A percentile compares a stretch with the other conserved stretches of the same genome.
Conservation (phyloP, 2,888 invertebrate genomes). For the Cryptophagus acutangulus region DNA sequence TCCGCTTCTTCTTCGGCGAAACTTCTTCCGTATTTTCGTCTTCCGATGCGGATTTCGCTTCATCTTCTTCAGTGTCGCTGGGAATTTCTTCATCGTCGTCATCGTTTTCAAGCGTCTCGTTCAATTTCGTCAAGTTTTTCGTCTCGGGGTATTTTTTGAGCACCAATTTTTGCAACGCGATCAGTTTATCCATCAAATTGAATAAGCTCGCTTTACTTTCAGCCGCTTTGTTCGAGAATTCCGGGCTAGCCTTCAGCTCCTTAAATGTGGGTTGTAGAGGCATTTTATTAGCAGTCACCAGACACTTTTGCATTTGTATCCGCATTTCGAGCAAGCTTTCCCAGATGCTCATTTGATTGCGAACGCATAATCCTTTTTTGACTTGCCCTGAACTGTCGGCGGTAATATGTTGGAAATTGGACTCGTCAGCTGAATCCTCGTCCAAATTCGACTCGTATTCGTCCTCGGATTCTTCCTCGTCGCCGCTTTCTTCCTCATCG, state of each 20-base stretch:
- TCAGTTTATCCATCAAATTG: constrained; percentile 60
- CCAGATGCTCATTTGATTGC: constrained; percentile 73
- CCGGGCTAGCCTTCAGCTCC: constrained; percentile 44
- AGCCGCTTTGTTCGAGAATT: constrained; percentile 52
- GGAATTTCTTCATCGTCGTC: constrained; percentile 61
- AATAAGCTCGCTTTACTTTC: constrained; percentile 54
- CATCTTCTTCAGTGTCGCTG: constrained; percentile 54
- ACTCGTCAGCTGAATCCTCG: constrained; percentile 29
- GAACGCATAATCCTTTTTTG: constrained; percentile 62
- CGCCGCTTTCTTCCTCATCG: constrained; percentile 23
- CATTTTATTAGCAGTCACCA: constrained; percentile 71
- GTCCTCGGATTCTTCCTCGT: constrained; percentile 23
- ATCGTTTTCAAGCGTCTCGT: constrained; percentile 29
- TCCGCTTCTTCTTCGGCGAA: constrained; percentile 50
- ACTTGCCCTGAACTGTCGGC: constrained; percentile 55
- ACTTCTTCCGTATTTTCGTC: constrained; percentile 27
- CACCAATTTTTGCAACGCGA: constrained; percentile 57
- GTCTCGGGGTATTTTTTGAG: constrained; percentile 66
- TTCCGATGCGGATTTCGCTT: constrained; percentile 45
- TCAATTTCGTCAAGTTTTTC: constrained; percentile 46
- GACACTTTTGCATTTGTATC: constrained; percentile 80
- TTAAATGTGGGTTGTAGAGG: constrained; percentile 60
- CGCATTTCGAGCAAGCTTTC: constrained; percentile 80
- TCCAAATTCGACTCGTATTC: constrained; percentile 11
- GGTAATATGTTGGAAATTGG: constrained; percentile 55